These are phyloP conservation scores for Chromobotia macracanthus DNA, from an alignment of 2,797 vertebrate species.

Conservation along the genomic window DNA sequence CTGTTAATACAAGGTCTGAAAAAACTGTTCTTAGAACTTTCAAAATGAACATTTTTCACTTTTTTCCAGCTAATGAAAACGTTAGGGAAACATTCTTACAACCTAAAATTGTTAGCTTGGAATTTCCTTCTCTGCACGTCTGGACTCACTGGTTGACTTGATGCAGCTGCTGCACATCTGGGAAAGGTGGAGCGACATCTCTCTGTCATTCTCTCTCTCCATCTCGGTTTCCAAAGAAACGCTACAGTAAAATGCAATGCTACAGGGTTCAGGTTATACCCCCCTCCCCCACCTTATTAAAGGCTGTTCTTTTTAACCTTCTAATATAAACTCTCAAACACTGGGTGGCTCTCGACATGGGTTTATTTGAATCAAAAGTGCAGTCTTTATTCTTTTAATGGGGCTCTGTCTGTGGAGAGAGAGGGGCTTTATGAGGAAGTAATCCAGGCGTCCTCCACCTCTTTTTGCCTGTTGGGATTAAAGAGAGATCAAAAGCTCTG, in stretches of 20 bases:
- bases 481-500: slow-evolving; percentile 54
- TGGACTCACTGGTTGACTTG: slow-evolving; percentile 45
- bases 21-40: too few relatives aligned
- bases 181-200: slow-evolving; percentile 40
- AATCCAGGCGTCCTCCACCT: slow-evolving; percentile 42
- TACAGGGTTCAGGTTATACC: slow-evolving; percentile 41
- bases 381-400: slow-evolving; percentile 54
- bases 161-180: slow-evolving; percentile 68
- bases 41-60: too few relatives aligned
- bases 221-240: slow-evolving; percentile 45
- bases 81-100: too few relatives aligned
- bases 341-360: slow-evolving; percentile 27
- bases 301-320: slow-evolving; percentile 47
- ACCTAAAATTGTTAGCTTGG: too few relatives aligned
- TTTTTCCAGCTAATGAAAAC: too few relatives aligned
- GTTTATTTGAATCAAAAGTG: slow-evolving; percentile 53
- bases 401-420: slow-evolving; percentile 30
- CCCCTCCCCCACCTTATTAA: slow-evolving; percentile 51
- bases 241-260: slow-evolving; percentile 54
- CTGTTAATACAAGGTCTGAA: too few relatives aligned
- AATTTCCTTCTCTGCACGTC: slow-evolving; percentile 41
- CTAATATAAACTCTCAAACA: slow-evolving; percentile 53
- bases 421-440: slow-evolving; percentile 52
- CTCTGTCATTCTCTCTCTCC: slow-evolving; percentile 29
- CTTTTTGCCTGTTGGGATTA: slow-evolving; percentile 53